Percentiles rank a stretch among this genome's conserved stretches.
These are phyloP conservation scores for Zaprionus inermis DNA, from an alignment of 1,140 invertebrate genomes.

Conservation along the genomic window DNA sequence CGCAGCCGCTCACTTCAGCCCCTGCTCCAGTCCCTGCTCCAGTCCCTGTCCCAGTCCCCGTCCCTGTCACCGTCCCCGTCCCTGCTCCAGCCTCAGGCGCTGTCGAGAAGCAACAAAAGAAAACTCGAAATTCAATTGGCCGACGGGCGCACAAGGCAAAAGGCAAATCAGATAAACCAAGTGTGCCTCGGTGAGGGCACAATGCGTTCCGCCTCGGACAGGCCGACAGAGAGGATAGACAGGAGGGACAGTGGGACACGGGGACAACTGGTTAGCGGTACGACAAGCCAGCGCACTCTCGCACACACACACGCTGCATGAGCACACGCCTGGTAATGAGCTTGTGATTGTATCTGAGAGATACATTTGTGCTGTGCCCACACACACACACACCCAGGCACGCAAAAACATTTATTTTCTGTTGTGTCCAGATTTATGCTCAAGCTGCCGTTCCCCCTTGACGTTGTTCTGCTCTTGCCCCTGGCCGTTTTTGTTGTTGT, in stretches of 20 bases:
- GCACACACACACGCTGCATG: slow-evolving; percentile 21
- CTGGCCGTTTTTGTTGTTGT: slow-evolving; percentile 18
- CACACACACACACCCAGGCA: slow-evolving; percentile 28
- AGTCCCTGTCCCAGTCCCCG: too few species aligned
- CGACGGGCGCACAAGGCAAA: slow-evolving; percentile 43
- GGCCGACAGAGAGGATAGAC: neutral
- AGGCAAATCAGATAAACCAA: slow-evolving; percentile 75
- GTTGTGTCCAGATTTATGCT: slow-evolving; percentile 68
- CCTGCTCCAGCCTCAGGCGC: too few species aligned
- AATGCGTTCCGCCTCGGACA: slow-evolving; percentile 53
- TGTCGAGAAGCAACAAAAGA: slow-evolving; percentile 38
- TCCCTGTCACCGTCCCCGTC: too few species aligned
- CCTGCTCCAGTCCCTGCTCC: too few species aligned
- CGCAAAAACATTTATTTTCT: slow-evolving; percentile 57
- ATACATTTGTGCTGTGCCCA: slow-evolving; percentile 63
- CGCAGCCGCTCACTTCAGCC: too few species aligned
- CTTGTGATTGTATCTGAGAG: slow-evolving; percentile 75
- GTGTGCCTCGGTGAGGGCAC: slow-evolving; percentile 44
- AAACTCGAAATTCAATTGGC: slow-evolving; percentile 60
- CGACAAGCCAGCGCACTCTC: neutral
- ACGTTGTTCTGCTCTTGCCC: slow-evolving; percentile 1
- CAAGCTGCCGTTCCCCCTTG: slow-evolving; percentile 25
- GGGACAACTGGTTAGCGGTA: slow-evolving; percentile 40
- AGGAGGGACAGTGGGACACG: neutral
- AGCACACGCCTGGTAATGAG: slow-evolving; percentile 67